phyloP scores from a whole-genome alignment of 2,113 vertebrate genomes.

The Forbesichthys agassizii region DNA sequence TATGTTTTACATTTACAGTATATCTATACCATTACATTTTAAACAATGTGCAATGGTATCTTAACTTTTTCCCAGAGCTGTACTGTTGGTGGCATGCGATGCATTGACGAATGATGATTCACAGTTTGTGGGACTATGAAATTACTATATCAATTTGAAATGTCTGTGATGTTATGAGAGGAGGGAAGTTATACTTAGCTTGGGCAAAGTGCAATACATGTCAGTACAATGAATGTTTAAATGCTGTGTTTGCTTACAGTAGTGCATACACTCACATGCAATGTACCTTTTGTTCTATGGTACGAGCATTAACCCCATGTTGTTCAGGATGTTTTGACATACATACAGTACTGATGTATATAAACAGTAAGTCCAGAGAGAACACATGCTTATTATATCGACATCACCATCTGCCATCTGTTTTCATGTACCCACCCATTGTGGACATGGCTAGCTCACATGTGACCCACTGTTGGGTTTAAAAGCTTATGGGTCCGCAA shows the following conservation, averaged over 20 bases:
- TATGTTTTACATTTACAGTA: no score
- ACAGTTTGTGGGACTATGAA: no score
- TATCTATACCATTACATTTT: no score
- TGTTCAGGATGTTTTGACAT: constrained; percentile 23
- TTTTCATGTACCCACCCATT: constrained; percentile 68
- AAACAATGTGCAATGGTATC: no score
- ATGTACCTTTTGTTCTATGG: constrained; percentile 14
- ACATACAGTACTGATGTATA: constrained; percentile 57
- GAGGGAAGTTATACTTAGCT: no score
- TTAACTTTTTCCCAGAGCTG: no score
- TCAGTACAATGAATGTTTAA: no score
- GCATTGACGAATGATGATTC: no score
- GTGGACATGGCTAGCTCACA: constrained; percentile 58
- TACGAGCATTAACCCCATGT: constrained; percentile 37
- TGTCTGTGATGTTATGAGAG: no score
- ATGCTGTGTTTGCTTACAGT: background rate
- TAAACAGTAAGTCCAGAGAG: constrained; percentile 63
- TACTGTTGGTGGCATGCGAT: no score
- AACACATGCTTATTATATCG: constrained; percentile 58
- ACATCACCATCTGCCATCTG: constrained; percentile 62
- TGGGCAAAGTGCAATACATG: background rate
- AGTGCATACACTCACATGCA: background rate
- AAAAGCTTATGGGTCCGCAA: constrained; percentile 67
- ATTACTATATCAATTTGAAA: no score
- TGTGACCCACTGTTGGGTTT: constrained; percentile 71